Evolutionary conservation across 2,113 vertebrate genomes (phyloP), one percentile per base, ranked within the genome.

Genomic region (Cepphus grylle): DNA sequence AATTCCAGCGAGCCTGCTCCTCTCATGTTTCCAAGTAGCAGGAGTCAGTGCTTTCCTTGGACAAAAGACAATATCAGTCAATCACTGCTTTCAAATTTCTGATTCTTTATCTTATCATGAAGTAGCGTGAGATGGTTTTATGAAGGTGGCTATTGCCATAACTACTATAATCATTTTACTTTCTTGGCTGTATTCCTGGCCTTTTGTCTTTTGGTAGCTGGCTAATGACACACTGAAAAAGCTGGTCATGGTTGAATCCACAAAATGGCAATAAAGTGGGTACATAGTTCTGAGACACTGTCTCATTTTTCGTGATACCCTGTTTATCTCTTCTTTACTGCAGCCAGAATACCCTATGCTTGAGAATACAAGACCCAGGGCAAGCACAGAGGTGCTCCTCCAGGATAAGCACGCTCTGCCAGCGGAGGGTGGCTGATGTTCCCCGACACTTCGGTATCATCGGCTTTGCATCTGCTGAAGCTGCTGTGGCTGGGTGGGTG

Each of bases 41-140:
- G 66, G 56, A 94, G 49, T 43, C 69, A 59, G 19, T 91, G 83
- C 94, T 97, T 97, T 81, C 58, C 49, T 88, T 95, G 96, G 94
- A 84, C 78, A 86, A 77, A 89, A 69, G 71, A 94, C 90, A 84
- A 5, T 59, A 58, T 58, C 67, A 70, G 25, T 58, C 59, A 81
- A 50, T 59, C 77, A 25, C 32, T 89, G 58, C 55, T 95, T 79
- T 93, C 91, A 53, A 29, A 69, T 88, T 94, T 90, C 69, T 92
- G 71, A 8, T 86, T 81, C 91, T 91, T 96, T 87, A 94, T 95
- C 74, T 93, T 86, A 90, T 73, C 74, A 4, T 42, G 26, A 83
- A 66, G 50, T 50, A 73, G 55, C 9, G 23, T 36, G 40, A 52
- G 81, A 90, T 67, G 63, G 74, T 88, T 96, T 95, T 92, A 55